Base-by-base conservation (phyloP, 2,797 vertebrate species). In the Cottoperca gobio region DNA sequence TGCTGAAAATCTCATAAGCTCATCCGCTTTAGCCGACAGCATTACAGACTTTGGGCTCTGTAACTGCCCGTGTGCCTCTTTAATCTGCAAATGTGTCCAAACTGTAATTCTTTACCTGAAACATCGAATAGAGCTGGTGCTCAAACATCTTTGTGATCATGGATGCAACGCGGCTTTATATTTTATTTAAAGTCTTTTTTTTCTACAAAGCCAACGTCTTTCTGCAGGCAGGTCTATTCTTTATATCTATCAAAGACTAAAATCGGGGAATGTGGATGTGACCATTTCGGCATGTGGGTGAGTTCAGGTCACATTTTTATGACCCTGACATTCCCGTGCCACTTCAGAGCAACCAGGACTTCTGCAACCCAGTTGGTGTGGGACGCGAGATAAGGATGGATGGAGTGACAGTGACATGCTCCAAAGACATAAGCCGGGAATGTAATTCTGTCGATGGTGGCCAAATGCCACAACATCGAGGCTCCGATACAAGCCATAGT, bases 1-100 rank as follows among this genome's bases (percentile, higher is more conserved):
- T 73, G 82, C 69, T 53, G 78, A 62, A 78, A 88, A 89, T 83
- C 86, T 82, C 88, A 68, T 85, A 84, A 88, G 67, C 83, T 92
- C 43, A 90, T 87, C 86, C 59, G 57, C 83, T 88, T 90, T 81
- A 74, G 67, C 70, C 80, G 73, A 85, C 86, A 82, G 86, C 78
- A 81, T 85, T 82, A 86, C 63, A 80, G 83, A 68, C 84, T 74
- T 52, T 63, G 63, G 65, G 62, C 71, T 85, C 59, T 63, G 49
- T 61, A 65, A 78, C 76, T 14, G 78, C 28, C 63, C 0, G 43
- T 67, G 70, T 65, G 65, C 53, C 17, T 60, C 71, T 50, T 28
- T 83, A 86, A 86, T 83, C 86, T 72, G 55, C 43, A 63, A 33
- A 24, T 46, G 65, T 60, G 68, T 70, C 61, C 42, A 39, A n/a